Base-by-base conservation (phyloP, 2,888 invertebrate species). In the Dermolepida albohirtum region DNA sequence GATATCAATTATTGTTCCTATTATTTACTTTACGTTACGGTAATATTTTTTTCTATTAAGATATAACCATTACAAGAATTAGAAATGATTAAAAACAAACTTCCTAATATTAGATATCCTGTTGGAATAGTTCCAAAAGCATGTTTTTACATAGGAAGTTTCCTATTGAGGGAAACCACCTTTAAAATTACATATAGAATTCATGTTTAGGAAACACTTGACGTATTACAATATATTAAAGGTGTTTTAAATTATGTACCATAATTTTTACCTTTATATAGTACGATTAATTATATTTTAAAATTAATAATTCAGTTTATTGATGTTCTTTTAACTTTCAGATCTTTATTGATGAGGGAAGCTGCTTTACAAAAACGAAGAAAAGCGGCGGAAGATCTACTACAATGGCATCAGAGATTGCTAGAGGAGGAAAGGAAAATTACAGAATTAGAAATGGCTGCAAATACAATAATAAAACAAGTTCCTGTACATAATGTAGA, bases 381-480 rank as follows among this genome's bases (percentile, higher is more conserved):
- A 57, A 81, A 84, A 75, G 83, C 84, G 72, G 85, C 85, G 41
- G 86, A 87, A 76, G 84, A 84, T 70, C 76, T 87, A 63, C 76
- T 87, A 73, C 80, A 84, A 81, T 87, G 86, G 86, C 86, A 87
- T 78, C 84, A 84, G 71, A 83, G 85, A 64, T 79, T 87, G 29
- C 81, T 86, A 72, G 84, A 85, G 71, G 87, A 87, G 79, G 87
- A 87, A 78, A 81, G 81, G 64, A 84, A 85, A 73, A 84, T 87
- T 40, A 76, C 81, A 55, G 83, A 85, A 74, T 77, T 87, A 74
- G 87, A 87, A 78, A 78, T 78, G 70, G 81, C 82, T n/a, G 81
- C 82, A 12, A 81, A 75, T 57, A 74, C 76, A 14, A 77, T 82
- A 17, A 77, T 81, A 51, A 78, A 76, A 64, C 77, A 77, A 71